These are phyloP conservation scores for Perca flavescens DNA, from an alignment of 2,113 vertebrate genomes.

Conservation along the genomic window DNA sequence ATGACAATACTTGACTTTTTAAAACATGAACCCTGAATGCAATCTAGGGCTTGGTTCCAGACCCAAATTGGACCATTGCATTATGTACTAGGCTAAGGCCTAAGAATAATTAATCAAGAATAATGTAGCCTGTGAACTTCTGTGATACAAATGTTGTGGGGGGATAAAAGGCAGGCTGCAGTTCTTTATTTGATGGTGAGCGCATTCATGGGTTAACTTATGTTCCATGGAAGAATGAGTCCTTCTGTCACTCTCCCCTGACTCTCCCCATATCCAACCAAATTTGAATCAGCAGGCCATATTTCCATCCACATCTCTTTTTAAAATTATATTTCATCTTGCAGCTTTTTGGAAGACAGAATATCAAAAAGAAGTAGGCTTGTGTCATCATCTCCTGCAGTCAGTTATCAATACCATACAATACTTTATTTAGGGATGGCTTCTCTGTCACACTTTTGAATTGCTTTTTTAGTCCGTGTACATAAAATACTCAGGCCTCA, in stretches of 20 bases:
- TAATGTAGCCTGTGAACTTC: not conserved
- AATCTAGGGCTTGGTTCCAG: too few species aligned
- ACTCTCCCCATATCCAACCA: not conserved
- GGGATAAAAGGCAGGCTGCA: not conserved
- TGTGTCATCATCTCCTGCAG: constrained; percentile 12
- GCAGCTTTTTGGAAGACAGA: not conserved
- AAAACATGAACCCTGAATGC: not conserved
- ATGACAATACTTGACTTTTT: not conserved
- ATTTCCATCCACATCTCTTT: not conserved
- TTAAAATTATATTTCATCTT: not conserved
- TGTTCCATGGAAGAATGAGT: not conserved
- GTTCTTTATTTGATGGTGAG: not conserved
- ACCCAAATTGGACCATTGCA: not conserved
- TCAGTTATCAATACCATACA: not conserved
- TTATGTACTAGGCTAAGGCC: too few species aligned
- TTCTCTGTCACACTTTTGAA: constrained; percentile 10
- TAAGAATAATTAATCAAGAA: not conserved
- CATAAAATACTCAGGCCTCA: not conserved
- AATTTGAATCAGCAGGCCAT: not conserved
- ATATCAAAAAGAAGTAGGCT: not conserved
- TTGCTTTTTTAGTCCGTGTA: constrained; percentile 12
- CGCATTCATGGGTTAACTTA: not conserved
- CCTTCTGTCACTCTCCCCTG: not conserved
- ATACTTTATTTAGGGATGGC: not conserved
- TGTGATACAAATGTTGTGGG: not conserved